A percentile compares a stretch with the other conserved stretches of the same genome.
These are phyloP conservation scores for Eulemur coronatus DNA, from an alignment of 2,797 vertebrate genomes.

Conservation along the genomic window DNA sequence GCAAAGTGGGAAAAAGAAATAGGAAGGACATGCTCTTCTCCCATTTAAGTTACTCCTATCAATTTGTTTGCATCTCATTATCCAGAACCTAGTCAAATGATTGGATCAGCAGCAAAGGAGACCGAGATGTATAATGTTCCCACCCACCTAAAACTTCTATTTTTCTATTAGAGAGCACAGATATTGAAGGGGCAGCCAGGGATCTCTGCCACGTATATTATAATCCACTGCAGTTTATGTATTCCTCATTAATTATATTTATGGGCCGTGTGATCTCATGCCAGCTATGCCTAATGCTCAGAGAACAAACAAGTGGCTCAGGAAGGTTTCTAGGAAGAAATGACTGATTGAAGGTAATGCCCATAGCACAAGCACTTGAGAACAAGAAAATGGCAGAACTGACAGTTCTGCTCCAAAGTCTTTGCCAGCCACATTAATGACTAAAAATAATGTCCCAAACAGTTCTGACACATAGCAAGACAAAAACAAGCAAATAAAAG, in stretches of 20 bases:
- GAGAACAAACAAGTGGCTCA: not conserved
- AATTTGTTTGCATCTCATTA: not conserved
- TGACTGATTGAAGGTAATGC: not conserved
- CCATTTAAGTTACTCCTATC: not conserved
- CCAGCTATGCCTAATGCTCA: not conserved
- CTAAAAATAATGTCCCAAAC: not conserved
- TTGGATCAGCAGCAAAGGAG: not conserved
- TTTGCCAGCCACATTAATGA: not conserved
- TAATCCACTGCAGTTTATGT: not conserved
- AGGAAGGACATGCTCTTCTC: not conserved
- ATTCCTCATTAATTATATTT: conserved; percentile 10
- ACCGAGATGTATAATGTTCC: not conserved
- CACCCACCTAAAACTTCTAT: not conserved
- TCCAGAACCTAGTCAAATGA: not conserved
- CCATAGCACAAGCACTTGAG: not conserved
- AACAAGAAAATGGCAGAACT: not conserved
- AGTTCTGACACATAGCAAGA: not conserved
- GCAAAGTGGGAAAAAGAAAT: not conserved
- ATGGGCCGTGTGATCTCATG: not conserved
- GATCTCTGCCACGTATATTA: not conserved
- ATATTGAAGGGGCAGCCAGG: not conserved
- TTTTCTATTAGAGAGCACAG: not conserved
- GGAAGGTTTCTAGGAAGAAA: not conserved
- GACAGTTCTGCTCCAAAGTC: not conserved
- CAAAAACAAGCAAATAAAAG: not conserved